phyloP scores from a whole-genome alignment of 1,140 invertebrate genomes.

The Asbolus verrucosus region DNA sequence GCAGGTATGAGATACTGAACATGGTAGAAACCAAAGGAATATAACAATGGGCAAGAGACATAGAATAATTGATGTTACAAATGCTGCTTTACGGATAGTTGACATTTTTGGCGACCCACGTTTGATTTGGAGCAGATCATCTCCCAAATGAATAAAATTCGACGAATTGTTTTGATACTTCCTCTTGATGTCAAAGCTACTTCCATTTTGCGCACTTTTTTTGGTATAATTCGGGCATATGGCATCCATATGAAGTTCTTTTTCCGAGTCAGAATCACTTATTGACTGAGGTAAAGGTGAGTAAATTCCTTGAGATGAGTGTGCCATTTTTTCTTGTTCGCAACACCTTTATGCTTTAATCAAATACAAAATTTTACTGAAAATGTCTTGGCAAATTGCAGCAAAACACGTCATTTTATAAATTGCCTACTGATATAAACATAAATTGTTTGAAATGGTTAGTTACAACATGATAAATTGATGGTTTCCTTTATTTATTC shows the following conservation, averaged over 20 bases:
- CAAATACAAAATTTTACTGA: too few relatives aligned
- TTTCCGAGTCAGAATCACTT: conserved; percentile 80
- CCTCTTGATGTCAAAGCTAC: conserved; percentile 48
- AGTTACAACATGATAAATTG: too few relatives aligned
- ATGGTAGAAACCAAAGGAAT: conserved; percentile 82
- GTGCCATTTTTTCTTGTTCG: conserved; percentile 56
- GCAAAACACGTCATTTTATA: too few relatives aligned
- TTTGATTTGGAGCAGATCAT: conserved; percentile 72
- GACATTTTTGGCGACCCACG: conserved; percentile 72
- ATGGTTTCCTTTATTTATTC: too few relatives aligned
- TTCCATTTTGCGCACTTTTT: conserved; percentile 51
- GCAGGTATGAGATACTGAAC: conserved; percentile 74
- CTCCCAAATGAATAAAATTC: conserved; percentile 60
- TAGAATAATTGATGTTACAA: conserved; percentile 76
- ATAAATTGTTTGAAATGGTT: too few relatives aligned
- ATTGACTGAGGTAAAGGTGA: conserved; percentile 78
- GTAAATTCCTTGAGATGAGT: conserved; percentile 69
- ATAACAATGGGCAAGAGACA: conserved; percentile 77
- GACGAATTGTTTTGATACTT: conserved; percentile 51
- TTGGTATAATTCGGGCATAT: conserved; percentile 59
- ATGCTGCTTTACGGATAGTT: conserved; percentile 72
- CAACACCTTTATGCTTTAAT: neutral
- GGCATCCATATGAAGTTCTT: conserved; percentile 69
- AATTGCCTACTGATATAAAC: too few relatives aligned
- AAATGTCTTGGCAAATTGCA: too few relatives aligned